Evolutionary conservation across 2,888 invertebrate species (phyloP).

Genomic region (Spodoptera exigua): DNA sequence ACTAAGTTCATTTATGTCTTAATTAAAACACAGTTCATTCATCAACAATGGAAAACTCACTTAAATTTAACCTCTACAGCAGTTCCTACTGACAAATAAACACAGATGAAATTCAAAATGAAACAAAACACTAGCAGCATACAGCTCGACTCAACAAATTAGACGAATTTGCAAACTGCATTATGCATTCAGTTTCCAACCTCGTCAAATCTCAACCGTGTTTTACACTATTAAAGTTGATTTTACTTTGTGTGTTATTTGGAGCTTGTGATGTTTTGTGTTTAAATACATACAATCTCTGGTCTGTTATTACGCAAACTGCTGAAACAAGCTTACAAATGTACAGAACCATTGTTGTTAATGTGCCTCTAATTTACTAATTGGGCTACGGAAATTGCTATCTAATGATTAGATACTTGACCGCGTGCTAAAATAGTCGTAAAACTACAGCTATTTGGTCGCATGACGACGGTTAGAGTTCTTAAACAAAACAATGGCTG

Average conservation of each 20-base stretch:
- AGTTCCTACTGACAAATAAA: slow-evolving; percentile 7
- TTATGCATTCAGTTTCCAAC: slow-evolving; percentile 57
- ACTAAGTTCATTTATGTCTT: too few species aligned
- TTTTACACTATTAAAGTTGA: rapidly evolving
- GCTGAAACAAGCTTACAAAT: slow-evolving; percentile 23
- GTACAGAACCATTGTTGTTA: neutral
- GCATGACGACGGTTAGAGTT: too few species aligned
- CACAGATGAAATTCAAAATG: slow-evolving; percentile 21
- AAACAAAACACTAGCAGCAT: slow-evolving; percentile 16
- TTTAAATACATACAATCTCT: slow-evolving; percentile 22
- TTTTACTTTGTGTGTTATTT: neutral
- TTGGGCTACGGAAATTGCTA: too few species aligned
- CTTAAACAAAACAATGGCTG: too few species aligned
- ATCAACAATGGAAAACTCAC: neutral
- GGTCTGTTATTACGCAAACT: slow-evolving; percentile 33
- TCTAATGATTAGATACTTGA: too few species aligned
- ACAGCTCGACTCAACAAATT: slow-evolving; percentile 40
- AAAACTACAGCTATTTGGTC: too few species aligned
- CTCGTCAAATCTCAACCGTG: slow-evolving; percentile 6
- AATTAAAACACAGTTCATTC: too few species aligned
- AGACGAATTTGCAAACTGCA: slow-evolving; percentile 65
- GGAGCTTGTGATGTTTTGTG: slow-evolving; percentile 14
- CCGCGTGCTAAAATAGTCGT: too few species aligned
- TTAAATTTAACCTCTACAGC: slow-evolving; percentile 9
- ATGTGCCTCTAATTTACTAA: neutral